A percentile compares a stretch with the other conserved stretches of the same genome.
Conservation (phyloP, 2,113 vertebrate genomes). For the Myxocyprinus asiaticus region DNA sequence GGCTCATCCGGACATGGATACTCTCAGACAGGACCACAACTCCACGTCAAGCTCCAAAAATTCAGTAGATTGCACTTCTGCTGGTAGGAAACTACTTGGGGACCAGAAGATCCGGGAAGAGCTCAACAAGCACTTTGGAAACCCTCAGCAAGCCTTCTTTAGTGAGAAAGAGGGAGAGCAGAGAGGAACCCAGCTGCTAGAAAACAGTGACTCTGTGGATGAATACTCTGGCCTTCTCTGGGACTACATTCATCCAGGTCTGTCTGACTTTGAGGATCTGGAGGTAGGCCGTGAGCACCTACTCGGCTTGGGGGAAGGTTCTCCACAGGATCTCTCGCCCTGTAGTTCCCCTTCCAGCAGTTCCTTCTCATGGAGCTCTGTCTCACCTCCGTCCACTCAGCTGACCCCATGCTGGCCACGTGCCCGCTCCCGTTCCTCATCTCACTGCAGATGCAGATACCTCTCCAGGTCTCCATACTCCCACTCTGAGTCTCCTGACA, state of each 20-base stretch:
- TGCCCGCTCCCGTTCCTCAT: slow-evolving; percentile 81
- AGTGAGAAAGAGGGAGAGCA: slow-evolving; percentile 75
- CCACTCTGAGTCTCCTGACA: slow-evolving; percentile 87
- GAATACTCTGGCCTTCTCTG: slow-evolving; percentile 84
- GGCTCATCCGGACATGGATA: slow-evolving; percentile 76
- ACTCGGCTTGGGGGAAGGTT: slow-evolving; percentile 91
- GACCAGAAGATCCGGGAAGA: slow-evolving; percentile 97
- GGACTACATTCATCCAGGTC: slow-evolving; percentile 89
- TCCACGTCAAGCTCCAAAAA: slow-evolving; percentile 54
- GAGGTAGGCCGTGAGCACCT: slow-evolving; percentile 89
- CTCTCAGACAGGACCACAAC: slow-evolving; percentile 69
- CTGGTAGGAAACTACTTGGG: slow-evolving; percentile 86
- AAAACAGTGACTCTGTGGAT: slow-evolving; percentile 79
- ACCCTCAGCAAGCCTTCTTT: slow-evolving; percentile 86
- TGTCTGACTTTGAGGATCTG: slow-evolving; percentile 89
- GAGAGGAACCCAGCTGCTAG: slow-evolving; percentile 64
- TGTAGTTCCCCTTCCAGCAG: slow-evolving; percentile 92
- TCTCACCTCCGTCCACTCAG: slow-evolving; percentile 89
- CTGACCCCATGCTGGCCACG: slow-evolving; percentile 79
- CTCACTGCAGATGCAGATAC: slow-evolving; percentile 81
- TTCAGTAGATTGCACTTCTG: slow-evolving; percentile 49
- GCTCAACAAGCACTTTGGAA: slow-evolving; percentile 98
- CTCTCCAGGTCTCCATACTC: slow-evolving; percentile 88
- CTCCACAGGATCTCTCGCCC: slow-evolving; percentile 89
- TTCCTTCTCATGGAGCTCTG: slow-evolving; percentile 90